These are phyloP conservation scores for Phyllostomus discolor DNA, from an alignment of 2,113 vertebrate species.

Conservation along the genomic window DNA sequence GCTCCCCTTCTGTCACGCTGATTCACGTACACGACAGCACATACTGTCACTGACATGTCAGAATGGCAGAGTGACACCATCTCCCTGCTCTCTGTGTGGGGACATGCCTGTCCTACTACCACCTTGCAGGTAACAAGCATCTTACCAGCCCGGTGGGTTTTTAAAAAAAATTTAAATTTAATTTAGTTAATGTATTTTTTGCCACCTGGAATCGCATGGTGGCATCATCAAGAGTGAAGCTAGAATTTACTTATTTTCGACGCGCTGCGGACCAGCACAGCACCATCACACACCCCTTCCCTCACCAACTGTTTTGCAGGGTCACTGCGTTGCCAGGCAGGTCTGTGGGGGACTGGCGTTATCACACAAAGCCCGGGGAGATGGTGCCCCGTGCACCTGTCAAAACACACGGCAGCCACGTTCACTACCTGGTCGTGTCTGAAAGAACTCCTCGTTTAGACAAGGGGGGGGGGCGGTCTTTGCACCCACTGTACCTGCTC, in stretches of 20 bases:
- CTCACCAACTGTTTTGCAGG: background rate
- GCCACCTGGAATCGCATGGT: background rate
- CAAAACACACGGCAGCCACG: background rate
- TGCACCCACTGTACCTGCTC: too few relatives aligned
- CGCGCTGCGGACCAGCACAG: too few relatives aligned
- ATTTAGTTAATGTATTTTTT: background rate
- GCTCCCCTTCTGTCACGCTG: accelerated
- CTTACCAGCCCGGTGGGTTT: background rate
- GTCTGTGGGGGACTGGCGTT: too few relatives aligned
- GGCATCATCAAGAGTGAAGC: background rate
- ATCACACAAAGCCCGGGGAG: background rate
- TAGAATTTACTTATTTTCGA: background rate
- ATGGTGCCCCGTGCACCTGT: accelerated
- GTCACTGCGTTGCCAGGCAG: background rate
- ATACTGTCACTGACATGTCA: accelerated
- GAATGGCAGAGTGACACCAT: accelerated
- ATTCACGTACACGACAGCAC: too few relatives aligned
- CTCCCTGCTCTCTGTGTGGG: too few relatives aligned
- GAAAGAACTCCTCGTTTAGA: background rate
- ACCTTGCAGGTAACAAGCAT: background rate
- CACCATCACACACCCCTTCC: background rate
- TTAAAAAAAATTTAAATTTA: background rate
- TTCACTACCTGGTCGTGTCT: too few relatives aligned
- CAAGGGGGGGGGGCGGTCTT: background rate
- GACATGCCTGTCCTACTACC: accelerated